Base-by-base conservation (phyloP, 2,797 vertebrate species). In the Rhynchotus rufescens region DNA sequence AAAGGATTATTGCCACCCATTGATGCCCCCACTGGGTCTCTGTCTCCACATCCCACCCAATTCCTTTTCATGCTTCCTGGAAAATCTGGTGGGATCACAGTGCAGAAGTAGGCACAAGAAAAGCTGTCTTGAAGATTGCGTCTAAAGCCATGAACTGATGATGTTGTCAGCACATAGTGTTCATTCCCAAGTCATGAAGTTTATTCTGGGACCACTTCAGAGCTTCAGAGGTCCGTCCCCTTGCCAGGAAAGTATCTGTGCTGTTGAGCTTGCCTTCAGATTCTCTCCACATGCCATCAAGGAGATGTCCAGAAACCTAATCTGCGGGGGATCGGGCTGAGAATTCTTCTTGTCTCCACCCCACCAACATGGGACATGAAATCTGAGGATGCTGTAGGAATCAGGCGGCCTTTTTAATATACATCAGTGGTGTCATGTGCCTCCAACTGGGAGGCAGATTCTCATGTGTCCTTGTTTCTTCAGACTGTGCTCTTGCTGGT, bases 191-290 rank as follows among this genome's bases (percentile, higher is more conserved):
- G 93, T 90, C 84, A 84, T 91, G 84, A 94, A 61, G 86, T 93
- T 93, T 96, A 96, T 96, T 96, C 93, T 93, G 94, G 93, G 94
- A 95, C 86, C 84, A 86, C 90, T 94, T 90, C 47, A 94, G 77
- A 85, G 90, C 82, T 95, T 94, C 88, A 96, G 76, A 95, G 93
- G 84, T 85, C 73, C 84, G 0, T 88, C 64, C 32, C 10, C 74
- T 85, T 96, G 93, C 95, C 96, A 96, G 94, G 94, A 96, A 96
- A 96, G 72, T 94, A 88, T 95, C 86, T 82, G 26, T 84, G 49
- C 90, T 90, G 82, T 81, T 89, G 92, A 94, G 71, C 45, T 87
- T 80, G 89, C 93, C 86, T 94, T 95, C 90, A 89, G 77, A 96
- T 92, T 94, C 93, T 86, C 93, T 89, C 85, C 90, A 92, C 77